Conservation (phyloP, 2,797 vertebrate genomes). For the Mus minutoides region DNA sequence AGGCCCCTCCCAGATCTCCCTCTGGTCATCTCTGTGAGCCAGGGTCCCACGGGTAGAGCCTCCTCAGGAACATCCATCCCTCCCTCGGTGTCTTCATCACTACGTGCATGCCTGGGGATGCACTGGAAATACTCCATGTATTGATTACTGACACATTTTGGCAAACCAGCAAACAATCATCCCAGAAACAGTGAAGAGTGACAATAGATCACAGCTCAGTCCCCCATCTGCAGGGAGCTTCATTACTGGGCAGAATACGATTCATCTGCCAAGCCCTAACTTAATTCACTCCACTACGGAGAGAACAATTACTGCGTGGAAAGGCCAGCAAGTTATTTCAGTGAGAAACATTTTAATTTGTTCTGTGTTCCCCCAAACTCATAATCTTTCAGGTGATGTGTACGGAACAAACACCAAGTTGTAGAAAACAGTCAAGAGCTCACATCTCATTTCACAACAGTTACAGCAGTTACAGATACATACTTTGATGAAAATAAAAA, state of each 20-base stretch:
- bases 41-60: fast-evolving
- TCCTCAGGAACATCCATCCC: neutral
- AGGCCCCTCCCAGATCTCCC: fast-evolving
- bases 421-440: neutral
- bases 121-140: fast-evolving
- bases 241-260: neutral
- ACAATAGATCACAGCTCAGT: neutral
- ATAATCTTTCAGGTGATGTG: neutral
- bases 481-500: neutral
- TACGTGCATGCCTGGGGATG: fast-evolving
- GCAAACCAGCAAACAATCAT: neutral
- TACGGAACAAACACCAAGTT: neutral
- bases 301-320: neutral
- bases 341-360: slow-evolving; percentile 17
- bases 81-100: fast-evolving
- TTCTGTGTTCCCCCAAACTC: neutral
- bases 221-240: neutral
- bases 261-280: neutral
- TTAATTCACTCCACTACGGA: neutral
- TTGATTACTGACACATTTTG: neutral
- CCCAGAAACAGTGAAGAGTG: neutral
- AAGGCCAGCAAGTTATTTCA: neutral
- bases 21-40: too few species aligned
- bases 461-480: neutral
- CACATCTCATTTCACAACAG: neutral